Base-by-base conservation (phyloP, 2,888 invertebrate genomes). In the Deilephila porcellus region DNA sequence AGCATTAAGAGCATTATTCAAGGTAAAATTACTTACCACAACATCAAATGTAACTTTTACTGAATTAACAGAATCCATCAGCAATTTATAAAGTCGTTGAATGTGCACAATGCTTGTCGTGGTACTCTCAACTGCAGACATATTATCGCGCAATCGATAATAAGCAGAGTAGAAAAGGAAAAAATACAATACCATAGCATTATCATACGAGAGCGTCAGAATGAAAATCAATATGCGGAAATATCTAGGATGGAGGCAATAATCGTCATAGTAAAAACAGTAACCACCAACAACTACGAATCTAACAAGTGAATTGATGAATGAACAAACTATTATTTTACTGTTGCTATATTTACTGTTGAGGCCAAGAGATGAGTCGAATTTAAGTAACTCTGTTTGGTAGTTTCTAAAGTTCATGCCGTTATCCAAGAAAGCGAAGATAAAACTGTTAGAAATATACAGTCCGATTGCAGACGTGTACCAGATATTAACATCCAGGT, bases 161-260 rank as follows among this genome's bases (percentile, higher is more conserved):
- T 64, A 37, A 8, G 37, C 20, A 64, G n/a, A 34, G 11, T 37
- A 64, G n/a, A 64, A 64, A 37, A 64, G 4, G 34, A 64, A 64
- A 19, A 64, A 37, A 11, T 64, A 11, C 11, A 37, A 17, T n/a
- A 34, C 3, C 32, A 45, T 8, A 6, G n/a, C 1, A 20, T 8
- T 37, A 37, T 64, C 64, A 5, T 5, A 11, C 1, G 37, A 37
- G 0, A 64, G 17, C 45, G 5, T 32, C 11, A 45, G 64, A 34
- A 64, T 4, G 4, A 45, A 19, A 34, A 45, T n/a, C 4, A 11
- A 37, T 32, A 19, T n/a, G 14, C 37, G 45, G 20, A 6, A 34
- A 19, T 14, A 45, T 11, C 4, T 6, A 37, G 64, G 64, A 3
- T 34, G 14, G 11, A 64, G 0, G n/a, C 64, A 64, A 11, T n/a